These are phyloP conservation scores for Bubo bubo DNA, from an alignment of 2,113 vertebrate species.

Conservation along the genomic window DNA sequence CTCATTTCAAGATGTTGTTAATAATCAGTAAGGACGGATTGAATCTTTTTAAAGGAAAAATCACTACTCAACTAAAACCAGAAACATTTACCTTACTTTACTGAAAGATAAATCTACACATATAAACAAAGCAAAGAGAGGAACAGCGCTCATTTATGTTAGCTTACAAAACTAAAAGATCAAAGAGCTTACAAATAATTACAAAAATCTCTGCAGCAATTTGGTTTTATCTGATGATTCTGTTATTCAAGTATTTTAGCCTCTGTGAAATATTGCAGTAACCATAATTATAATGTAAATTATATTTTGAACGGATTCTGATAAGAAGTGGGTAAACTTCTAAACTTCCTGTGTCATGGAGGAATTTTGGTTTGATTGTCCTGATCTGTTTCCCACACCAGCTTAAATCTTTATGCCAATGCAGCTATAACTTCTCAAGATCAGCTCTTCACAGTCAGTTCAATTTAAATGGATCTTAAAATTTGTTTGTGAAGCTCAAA, in stretches of 20 bases:
- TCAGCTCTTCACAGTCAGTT: neutral
- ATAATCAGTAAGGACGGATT: neutral
- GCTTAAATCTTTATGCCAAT: neutral
- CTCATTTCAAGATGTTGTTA: conserved; percentile 17
- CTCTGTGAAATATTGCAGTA: neutral
- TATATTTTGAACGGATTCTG: neutral
- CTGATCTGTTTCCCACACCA: neutral
- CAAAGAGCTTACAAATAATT: neutral
- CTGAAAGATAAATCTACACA: neutral
- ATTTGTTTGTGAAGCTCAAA: neutral
- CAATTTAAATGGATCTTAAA: neutral
- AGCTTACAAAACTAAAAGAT: neutral
- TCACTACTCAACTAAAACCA: neutral
- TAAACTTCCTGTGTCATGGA: neutral
- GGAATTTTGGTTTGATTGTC: neutral
- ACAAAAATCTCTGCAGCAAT: neutral
- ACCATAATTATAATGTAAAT: neutral
- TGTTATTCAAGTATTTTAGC: neutral
- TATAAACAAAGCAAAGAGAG: neutral
- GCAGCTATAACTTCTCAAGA: neutral
- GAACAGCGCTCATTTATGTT: neutral
- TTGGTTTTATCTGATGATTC: neutral
- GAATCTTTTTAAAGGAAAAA: conserved; percentile 1
- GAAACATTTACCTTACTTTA: neutral
- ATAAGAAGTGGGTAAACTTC: neutral